These are phyloP conservation scores for Pachydiplax longipennis DNA, from an alignment of 2,888 invertebrate species.

Conservation along the genomic window DNA sequence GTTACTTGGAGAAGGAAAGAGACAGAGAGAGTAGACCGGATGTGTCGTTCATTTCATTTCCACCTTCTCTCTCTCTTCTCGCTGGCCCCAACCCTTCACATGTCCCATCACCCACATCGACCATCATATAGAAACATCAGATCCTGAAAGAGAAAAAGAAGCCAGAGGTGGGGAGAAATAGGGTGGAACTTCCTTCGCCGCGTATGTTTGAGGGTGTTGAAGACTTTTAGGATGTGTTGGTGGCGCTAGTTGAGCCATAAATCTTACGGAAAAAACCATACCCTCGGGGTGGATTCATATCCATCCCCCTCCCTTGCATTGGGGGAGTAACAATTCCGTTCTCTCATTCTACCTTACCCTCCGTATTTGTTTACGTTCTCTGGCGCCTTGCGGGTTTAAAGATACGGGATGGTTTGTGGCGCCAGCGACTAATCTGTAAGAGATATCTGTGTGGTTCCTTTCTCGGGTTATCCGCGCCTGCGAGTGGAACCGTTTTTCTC, in stretches of 20 bases:
- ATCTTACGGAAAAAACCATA: background rate
- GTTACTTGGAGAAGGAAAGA: background rate
- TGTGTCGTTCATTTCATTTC: slow-evolving; percentile 28
- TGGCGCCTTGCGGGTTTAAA: slow-evolving; percentile 9
- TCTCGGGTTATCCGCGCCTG: background rate
- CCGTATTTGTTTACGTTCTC: slow-evolving; percentile 12
- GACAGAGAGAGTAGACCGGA: background rate
- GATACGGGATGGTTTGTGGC: background rate
- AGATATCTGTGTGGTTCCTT: background rate
- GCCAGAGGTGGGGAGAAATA: background rate
- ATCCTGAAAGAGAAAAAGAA: background rate
- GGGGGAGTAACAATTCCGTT: background rate
- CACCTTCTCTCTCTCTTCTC: background rate
- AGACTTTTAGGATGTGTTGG: slow-evolving; percentile 22
- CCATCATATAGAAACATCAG: slow-evolving; percentile 5
- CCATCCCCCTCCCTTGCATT: background rate
- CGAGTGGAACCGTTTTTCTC: background rate
- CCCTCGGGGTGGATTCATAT: background rate
- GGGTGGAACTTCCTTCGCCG: background rate
- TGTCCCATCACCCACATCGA: background rate
- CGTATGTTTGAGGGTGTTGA: slow-evolving; percentile 10
- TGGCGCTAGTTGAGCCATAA: slow-evolving; percentile 1
- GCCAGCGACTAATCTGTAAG: slow-evolving; percentile 5
- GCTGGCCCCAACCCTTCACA: background rate
- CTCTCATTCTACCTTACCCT: background rate